phyloP scores from a whole-genome alignment of 2,888 invertebrate species.

The Proisotoma minuta region DNA sequence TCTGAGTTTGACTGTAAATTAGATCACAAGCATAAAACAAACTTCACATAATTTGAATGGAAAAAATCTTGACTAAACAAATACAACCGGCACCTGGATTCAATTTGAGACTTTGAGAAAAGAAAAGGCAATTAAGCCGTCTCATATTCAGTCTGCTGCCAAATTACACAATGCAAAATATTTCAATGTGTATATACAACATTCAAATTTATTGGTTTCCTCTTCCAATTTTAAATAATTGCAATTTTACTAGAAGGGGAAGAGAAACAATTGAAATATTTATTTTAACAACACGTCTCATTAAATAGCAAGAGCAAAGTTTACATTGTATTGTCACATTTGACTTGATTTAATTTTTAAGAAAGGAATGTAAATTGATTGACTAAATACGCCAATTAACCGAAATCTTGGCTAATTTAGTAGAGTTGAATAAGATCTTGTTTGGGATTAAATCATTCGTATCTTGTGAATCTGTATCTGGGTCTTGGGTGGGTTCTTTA shows the following conservation, averaged over 20 bases:
- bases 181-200: too few species aligned
- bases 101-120: not conserved
- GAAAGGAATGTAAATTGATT: constrained; percentile 13
- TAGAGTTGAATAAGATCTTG: too few species aligned
- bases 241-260: not conserved
- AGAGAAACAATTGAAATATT: too few species aligned
- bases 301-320: too few species aligned
- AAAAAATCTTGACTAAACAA: not conserved
- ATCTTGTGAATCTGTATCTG: not conserved
- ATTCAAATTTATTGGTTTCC: not conserved
- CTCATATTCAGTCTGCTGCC: not conserved
- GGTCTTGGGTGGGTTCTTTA: not conserved
- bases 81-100: constrained; percentile 1
- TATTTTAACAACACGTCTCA: too few species aligned
- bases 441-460: not conserved
- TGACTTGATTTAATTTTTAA: constrained; percentile 5
- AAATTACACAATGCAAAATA: too few species aligned
- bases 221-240: not conserved
- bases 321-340: too few species aligned
- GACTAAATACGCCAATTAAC: not conserved
- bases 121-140: not conserved
- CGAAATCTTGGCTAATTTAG: constrained; percentile 4
- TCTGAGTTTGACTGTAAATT: constrained; percentile 6
- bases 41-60: not conserved
- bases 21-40: not conserved